Evolutionary conservation across 2,888 invertebrate genomes (phyloP), one percentile per base, ranked within the genome.

Genomic region (Lithophane semibrunnea): DNA sequence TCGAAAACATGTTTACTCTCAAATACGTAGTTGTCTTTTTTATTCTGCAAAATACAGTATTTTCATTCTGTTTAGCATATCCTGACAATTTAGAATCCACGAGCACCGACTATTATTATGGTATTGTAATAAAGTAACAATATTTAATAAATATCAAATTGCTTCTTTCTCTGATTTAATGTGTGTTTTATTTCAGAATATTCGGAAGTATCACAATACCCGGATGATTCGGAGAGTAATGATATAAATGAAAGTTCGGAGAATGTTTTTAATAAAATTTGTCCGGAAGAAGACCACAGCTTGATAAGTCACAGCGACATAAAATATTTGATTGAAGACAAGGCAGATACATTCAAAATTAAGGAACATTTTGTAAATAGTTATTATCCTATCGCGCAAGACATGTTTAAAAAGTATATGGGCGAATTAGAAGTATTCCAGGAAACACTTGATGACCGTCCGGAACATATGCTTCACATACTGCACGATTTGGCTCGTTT

Each of bases 391-490:
- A 58, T 79, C 44, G 89, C 88, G 0, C 37, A 75, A 16, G 29
- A 66, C n/a, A 54, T 90, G 37, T 83, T 84, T 7, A 77, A 90
- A 37, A 86, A 84, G 56, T 75, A 90, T 77, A 37, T 82, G 24
- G 29, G 81, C 3, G 68, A 87, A 44, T 71, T 92, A 44, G 67
- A 88, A 60, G 65, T 82, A 4, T 90, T 91, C 49, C 80, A 80
- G 21, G 24, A 79, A 24, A 85, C 77, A 77, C 81, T 92, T 7
- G 61, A 83, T 37, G 79, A 89, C 44, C 88, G 89, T 4, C 92
- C 93, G 3, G 61, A 80, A 49, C 92, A 93, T 88, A 85, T 94
- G n/a, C 84, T 87, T 73, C 88, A 94, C 73, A 84, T 92, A 44
- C 60, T 94, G 42, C 70, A 90, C n/a, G 88, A 90, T 61, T 81